Evolutionary conservation across 2,797 vertebrate genomes (phyloP), one percentile per base, ranked within the genome.

Genomic region (Pelochelys cantorii): DNA sequence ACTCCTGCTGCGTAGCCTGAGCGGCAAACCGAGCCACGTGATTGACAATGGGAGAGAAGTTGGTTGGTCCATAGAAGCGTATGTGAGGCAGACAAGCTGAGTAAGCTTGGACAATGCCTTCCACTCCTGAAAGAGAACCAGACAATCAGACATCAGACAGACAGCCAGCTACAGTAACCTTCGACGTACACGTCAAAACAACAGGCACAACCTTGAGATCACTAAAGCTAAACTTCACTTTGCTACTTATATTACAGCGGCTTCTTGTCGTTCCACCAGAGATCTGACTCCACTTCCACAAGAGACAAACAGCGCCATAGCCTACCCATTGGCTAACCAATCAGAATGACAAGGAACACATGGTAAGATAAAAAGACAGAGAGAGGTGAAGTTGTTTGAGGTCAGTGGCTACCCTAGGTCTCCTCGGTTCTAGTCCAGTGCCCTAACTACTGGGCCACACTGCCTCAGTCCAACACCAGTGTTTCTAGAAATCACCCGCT

Each of bases 1-100:
- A 98, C 83, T 99, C 98, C 92, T 99, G 99, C 4, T 99, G 99
- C 5, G 98, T 98, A 31, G 99, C 99, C 97, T 99, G 99, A 37
- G 98, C 98, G 0, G 99, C 99, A 13, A 99, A 99, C 18, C 99
- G 98, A 0, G 99, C 99, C 94, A 99, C 99, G 0, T 99, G 99
- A 97, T 98, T 99, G 97, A 99, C 97, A 82, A 99, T 99, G 31
- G 99, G 99, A 86, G 99, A 98, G 92, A 99, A 99, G 97, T 99
- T 99, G 79, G 99, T 99, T 71, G 99, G 99, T 29, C 99, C 99
- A 0, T 99, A 99, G 97, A 99, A 99, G 85, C 99, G 99, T 89
- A 99, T 98, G 95, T 99, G 99, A 92, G 99, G 99, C 92, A 99
- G 98, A 93, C 99, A 99, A 93, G 98, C 97, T 0, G 99, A 99